A percentile compares a stretch with the other conserved stretches of the same genome.
Evolutionary conservation across 2,888 invertebrate species (phyloP).

Genomic region (Tiliacea citrago): DNA sequence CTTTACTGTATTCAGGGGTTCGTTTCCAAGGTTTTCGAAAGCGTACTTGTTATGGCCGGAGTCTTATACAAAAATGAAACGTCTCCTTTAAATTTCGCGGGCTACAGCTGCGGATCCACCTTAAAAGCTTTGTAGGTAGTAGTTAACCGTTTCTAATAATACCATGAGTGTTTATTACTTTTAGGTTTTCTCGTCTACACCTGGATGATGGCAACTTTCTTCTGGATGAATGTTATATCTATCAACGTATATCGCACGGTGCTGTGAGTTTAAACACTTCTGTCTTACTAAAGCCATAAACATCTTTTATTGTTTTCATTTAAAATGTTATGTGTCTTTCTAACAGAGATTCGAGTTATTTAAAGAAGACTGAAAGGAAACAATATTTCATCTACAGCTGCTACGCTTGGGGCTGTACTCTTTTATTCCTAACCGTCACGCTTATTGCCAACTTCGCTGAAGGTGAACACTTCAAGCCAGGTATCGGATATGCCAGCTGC

Average conservation of each 20-base stretch:
- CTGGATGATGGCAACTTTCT: conserved; percentile 93
- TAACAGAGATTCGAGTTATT: conserved; percentile 81
- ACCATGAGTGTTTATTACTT: conserved; percentile 21
- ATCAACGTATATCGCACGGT: conserved; percentile 92
- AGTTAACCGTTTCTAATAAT: not conserved
- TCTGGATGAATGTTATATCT: conserved; percentile 93
- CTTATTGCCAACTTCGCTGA: conserved; percentile 89
- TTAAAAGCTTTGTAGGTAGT: not conserved
- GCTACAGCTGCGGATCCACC: no score
- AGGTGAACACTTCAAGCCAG: conserved; percentile 90
- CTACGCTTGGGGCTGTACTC: conserved; percentile 91
- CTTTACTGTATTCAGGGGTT: no score
- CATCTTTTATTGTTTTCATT: not conserved
- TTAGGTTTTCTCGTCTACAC: conserved; percentile 91
- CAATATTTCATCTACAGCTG: conserved; percentile 90
- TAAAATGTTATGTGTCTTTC: not conserved
- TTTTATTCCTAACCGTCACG: conserved; percentile 87
- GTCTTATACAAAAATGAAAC: no score
- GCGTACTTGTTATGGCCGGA: no score
- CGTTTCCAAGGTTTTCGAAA: no score
- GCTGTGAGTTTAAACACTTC: conserved; percentile 89
- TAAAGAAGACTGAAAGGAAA: conserved; percentile 86
- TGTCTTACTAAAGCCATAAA: not conserved
- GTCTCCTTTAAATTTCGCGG: no score
- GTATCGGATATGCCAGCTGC: conserved; percentile 90